Evolutionary conservation across 37 sponge, comb jelly and placozoan genomes (phyloP).

Genomic region (Aphrocallistes beatrix): DNA sequence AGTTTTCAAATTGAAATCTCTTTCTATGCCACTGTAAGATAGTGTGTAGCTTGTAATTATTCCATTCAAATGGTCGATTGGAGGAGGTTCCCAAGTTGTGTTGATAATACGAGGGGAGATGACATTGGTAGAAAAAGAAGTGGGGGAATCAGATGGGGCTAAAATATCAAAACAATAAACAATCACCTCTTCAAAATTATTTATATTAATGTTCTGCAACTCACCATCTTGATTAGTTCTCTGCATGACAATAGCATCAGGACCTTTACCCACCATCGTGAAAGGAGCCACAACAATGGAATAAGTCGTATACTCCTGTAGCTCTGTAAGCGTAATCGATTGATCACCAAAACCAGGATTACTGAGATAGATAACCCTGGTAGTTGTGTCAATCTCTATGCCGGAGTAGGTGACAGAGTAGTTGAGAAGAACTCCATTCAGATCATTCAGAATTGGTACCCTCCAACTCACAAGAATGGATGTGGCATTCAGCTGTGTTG

Average conservation of each 20-base stretch:
- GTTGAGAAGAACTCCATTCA: not conserved
- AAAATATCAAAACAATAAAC: no score
- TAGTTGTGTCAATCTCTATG: not conserved
- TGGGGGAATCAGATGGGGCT: conserved; percentile 1
- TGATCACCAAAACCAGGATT: not conserved
- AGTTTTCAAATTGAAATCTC: not conserved
- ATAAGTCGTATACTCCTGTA: not conserved
- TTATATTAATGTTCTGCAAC: not conserved
- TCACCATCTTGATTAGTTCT: not conserved
- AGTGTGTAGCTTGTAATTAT: not conserved
- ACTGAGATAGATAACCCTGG: not conserved
- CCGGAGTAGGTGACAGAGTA: not conserved
- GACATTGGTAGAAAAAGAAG: not conserved
- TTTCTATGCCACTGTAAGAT: not conserved
- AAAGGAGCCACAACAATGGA: not conserved
- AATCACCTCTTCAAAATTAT: not conserved
- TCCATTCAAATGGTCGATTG: not conserved
- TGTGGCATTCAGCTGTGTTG: not conserved
- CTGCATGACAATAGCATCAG: not conserved
- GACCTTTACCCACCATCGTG: not conserved
- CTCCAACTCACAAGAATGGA: not conserved
- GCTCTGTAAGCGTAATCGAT: not conserved
- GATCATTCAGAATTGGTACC: not conserved
- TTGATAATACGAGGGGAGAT: conserved; percentile 4
- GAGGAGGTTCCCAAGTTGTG: not conserved